Evolutionary conservation across 2,888 invertebrate genomes (phyloP).

Genomic region (Conistra vaccinii): DNA sequence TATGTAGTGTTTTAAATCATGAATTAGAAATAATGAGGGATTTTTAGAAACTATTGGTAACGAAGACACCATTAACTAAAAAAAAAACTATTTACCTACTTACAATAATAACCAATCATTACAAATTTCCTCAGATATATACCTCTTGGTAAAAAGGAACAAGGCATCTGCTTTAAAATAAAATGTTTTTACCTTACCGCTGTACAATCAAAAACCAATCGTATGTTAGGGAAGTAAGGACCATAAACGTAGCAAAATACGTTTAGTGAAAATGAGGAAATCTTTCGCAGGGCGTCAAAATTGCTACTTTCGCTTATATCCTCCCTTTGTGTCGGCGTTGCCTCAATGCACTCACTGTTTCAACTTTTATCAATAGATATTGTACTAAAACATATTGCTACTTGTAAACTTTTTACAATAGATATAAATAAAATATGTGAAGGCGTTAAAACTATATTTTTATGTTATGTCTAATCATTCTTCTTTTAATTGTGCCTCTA

Average conservation of each 20-base stretch:
- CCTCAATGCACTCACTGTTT: slow-evolving; percentile 79
- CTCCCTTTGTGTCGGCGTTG: slow-evolving; percentile 79
- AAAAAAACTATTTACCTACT: slow-evolving; percentile 11
- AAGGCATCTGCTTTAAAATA: slow-evolving; percentile 76
- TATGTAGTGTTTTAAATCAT: not conserved
- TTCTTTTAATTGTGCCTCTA: not conserved
- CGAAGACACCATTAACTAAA: not conserved
- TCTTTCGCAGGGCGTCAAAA: slow-evolving; percentile 81
- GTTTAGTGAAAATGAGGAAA: slow-evolving; percentile 70
- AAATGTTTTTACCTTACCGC: slow-evolving; percentile 56
- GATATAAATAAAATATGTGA: slow-evolving; percentile 16
- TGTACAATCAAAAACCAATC: slow-evolving; percentile 43
- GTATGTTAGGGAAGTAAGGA: slow-evolving; percentile 57
- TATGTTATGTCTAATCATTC: not conserved
- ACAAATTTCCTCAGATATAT: slow-evolving; percentile 46
- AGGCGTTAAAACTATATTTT: not conserved
- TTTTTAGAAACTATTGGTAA: not conserved
- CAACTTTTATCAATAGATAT: slow-evolving; percentile 75
- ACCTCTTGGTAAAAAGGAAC: slow-evolving; percentile 76
- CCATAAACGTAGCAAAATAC: slow-evolving; percentile 57
- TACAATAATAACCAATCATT: slow-evolving; percentile 34
- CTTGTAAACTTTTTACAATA: slow-evolving; percentile 37
- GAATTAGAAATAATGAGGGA: not conserved
- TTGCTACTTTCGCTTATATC: slow-evolving; percentile 85
- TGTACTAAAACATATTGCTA: slow-evolving; percentile 54